phyloP scores from a whole-genome alignment of 2,888 invertebrate genomes.

The Ischnura elegans region DNA sequence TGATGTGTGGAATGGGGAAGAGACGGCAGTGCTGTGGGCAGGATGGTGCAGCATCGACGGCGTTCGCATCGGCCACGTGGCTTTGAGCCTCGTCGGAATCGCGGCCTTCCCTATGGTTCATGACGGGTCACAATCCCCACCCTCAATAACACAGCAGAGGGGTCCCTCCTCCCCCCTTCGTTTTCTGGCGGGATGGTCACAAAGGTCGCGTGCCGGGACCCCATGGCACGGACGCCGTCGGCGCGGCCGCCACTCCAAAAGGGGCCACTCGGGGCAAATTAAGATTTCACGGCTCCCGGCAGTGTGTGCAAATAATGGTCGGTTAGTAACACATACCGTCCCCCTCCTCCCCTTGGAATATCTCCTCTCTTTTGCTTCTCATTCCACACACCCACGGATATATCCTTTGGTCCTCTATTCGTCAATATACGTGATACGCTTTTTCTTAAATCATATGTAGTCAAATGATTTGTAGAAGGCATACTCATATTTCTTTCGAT shows the following conservation, averaged over 20 bases:
- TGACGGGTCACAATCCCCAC: not conserved
- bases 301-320: conserved; percentile 64
- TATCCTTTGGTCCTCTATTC: too few species aligned
- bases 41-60: not conserved
- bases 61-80: conserved; percentile 43
- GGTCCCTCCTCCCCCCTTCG: not conserved
- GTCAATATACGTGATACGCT: too few species aligned
- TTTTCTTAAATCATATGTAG: too few species aligned
- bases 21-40: not conserved
- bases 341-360: not conserved
- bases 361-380: not conserved
- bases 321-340: conserved; percentile 37
- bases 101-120: not conserved
- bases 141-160: not conserved
- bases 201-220: not conserved
- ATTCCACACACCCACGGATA: not conserved
- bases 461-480: too few species aligned
- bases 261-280: conserved; percentile 44
- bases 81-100: conserved; percentile 26
- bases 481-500: too few species aligned
- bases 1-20: not conserved
- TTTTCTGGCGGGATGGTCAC: not conserved
- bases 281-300: conserved; percentile 67
- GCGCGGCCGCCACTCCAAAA: not conserved
- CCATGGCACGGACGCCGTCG: conserved; percentile 17